Base-by-base conservation (phyloP, 2,797 vertebrate genomes). In the Tympanoctomys barrerae region DNA sequence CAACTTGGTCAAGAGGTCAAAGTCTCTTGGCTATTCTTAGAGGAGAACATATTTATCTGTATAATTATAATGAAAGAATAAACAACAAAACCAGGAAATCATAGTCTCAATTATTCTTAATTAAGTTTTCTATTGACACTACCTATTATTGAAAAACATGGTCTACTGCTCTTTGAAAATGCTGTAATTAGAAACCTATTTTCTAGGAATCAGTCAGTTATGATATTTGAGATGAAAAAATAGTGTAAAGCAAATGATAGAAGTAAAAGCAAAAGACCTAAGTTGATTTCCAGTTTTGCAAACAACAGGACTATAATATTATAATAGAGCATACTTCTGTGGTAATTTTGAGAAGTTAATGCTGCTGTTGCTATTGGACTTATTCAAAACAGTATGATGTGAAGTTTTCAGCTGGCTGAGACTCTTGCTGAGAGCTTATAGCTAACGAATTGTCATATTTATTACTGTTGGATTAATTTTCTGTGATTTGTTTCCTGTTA, bases 381-480 rank as follows among this genome's bases (percentile, higher is more conserved):
- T 24, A 70, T 28, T 64, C 77, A 85, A 88, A 95, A 95, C 24
- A 92, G 71, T 57, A 66, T n/a, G 52, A 2, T 75, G n/a, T 80
- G 68, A 46, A 7, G 24, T 62, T 39, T 89, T 91, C 36, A 64
- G 91, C 18, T 88, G 5, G 33, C 80, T 78, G n/a, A 31, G 21
- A 62, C 6, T 71, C 80, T 62, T 68, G 24, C 33, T 90, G 75
- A 94, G 12, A 73, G 3, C 24, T 91, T 75, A 36, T 28, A 77
- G 36, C 57, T 88, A 91, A 89, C 88, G 49, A 86, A 46, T 83
- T 66, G 75, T 71, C 75, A 59, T 36, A 90, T 52, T 92, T 82
- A 88, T 81, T 84, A 31, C 54, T 89, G 39, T 26, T 92, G 57
- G 87, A 91, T 92, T 91, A 4, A 4, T 83, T 95, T 95, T 49